A percentile compares a stretch with the other conserved stretches of the same genome.
phyloP scores from a whole-genome alignment of 2,888 invertebrate genomes.

The Tinea trinotella region DNA sequence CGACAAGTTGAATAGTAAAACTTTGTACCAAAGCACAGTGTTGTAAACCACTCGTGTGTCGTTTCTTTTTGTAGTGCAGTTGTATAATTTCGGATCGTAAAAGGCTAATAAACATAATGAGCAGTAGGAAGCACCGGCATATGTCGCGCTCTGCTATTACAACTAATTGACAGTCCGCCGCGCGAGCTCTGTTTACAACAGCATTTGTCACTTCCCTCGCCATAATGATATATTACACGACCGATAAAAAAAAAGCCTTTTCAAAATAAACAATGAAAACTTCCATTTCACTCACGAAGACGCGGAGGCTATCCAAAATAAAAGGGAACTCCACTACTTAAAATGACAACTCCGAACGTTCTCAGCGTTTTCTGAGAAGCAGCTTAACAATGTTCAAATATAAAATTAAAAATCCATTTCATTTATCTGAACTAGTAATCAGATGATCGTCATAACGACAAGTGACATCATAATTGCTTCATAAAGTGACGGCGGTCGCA shows the following conservation, averaged over 20 bases:
- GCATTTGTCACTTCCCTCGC: slow-evolving; percentile 61
- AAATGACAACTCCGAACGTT: not conserved
- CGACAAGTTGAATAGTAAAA: not conserved
- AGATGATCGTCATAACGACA: not conserved
- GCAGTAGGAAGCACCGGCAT: slow-evolving; percentile 41
- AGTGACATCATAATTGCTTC: slow-evolving; percentile 24
- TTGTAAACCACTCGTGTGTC: not conserved
- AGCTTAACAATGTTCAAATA: not conserved
- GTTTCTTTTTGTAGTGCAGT: slow-evolving; percentile 19
- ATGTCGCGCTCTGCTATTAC: slow-evolving; percentile 58
- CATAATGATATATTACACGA: slow-evolving; percentile 50
- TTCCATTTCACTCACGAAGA: not conserved
- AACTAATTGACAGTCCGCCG: slow-evolving; percentile 56
- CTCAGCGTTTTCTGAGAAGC: slow-evolving; percentile 1
- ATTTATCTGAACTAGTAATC: slow-evolving; percentile 5
- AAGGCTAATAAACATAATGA: slow-evolving; percentile 55
- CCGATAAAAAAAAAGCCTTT: slow-evolving; percentile 36
- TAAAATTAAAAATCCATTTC: slow-evolving; percentile 14
- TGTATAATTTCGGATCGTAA: slow-evolving; percentile 54
- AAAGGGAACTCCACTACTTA: not conserved
- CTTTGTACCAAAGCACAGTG: slow-evolving; percentile 1
- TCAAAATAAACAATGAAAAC: slow-evolving; percentile 26
- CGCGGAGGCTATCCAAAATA: not conserved
- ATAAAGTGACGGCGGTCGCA: slow-evolving; percentile 21
- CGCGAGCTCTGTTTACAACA: slow-evolving; percentile 49